phyloP scores from a whole-genome alignment of 2,888 invertebrate genomes.

The Euspilapteryx auroguttella region DNA sequence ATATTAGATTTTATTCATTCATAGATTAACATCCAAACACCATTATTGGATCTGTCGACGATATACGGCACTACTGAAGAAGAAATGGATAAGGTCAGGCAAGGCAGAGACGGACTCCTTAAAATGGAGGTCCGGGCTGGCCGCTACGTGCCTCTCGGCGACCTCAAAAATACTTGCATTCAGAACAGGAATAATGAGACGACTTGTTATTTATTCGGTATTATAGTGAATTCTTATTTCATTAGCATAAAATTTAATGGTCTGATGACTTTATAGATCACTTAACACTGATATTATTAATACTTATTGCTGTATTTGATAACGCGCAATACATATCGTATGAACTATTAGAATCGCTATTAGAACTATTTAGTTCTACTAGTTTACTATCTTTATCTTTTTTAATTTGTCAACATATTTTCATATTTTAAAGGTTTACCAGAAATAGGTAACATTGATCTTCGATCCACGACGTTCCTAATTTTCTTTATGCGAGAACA shows the following conservation, averaged over 20 bases:
- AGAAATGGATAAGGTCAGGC: slow-evolving; percentile 18
- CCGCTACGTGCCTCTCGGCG: slow-evolving; percentile 18
- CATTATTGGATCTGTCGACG: slow-evolving; percentile 30
- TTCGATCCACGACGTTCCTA: slow-evolving; percentile 25
- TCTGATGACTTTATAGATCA: no score
- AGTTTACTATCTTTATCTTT: no score
- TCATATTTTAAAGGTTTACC: slow-evolving; percentile 8
- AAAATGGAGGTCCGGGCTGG: slow-evolving; percentile 19
- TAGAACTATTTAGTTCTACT: no score
- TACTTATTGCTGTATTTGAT: no score
- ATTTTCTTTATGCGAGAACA: slow-evolving; percentile 41
- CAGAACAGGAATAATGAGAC: slow-evolving; percentile 20
- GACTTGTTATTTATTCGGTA: slow-evolving; percentile 32
- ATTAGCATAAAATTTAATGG: no score
- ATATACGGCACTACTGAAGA: slow-evolving; percentile 30
- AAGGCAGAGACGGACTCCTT: slow-evolving; percentile 22
- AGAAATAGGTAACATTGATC: slow-evolving; percentile 26
- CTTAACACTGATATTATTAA: no score
- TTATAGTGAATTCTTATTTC: slow-evolving; percentile 7
- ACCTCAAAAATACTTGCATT: slow-evolving; percentile 15
- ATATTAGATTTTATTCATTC: neutral
- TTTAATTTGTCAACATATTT: no score
- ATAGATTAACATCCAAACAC: slow-evolving; percentile 38
- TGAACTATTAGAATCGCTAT: no score
- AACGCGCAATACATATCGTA: no score